Base-by-base conservation (phyloP, 1,140 invertebrate genomes). In the Drosophila kohkoa region DNA sequence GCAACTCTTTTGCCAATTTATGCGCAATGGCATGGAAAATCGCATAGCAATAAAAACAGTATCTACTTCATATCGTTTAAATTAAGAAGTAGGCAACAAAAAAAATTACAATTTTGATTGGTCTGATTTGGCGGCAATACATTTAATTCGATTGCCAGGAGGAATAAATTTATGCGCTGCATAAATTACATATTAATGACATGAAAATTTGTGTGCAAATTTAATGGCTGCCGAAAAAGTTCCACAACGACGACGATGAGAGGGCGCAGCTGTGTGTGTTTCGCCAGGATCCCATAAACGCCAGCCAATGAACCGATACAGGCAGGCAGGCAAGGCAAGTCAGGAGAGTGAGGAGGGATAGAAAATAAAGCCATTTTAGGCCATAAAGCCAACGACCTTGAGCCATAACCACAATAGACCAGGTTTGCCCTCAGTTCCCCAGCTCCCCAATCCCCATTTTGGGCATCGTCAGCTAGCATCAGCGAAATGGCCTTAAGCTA, bases 171-270 rank as follows among this genome's bases (percentile, higher is more conserved):
- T 54, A 82, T 79, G 71, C 49, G 46, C 45, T 45, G 77, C 83
- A 88, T 89, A 83, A 83, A 85, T 73, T 79, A 57, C 45, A 45
- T 64, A 75, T 75, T 82, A 79, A 91, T 85, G 82, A 73, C 54
- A 83, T 75, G 52, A 62, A 62, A 51, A 77, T 74, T 68, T 74
- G 51, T 63, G 25, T 54, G 79, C 63, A 80, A 80, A 88, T 75
- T 74, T 66, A 60, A 75, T 75, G 75, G 64, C 43, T 58, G 3
- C 28, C 64, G 72, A 79, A 62, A 60, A 60, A 58, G 43, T 70
- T 63, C 7, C 20, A 20, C 20, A 20, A 3, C 20, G 20, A 20
- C 20, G 20, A 20, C 20, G 38, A 45, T 25, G 45, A 74, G 41
- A 41, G 58, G 57, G 16, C 58, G 52, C 83, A 82, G 64, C 79